Conservation (phyloP, 2,888 invertebrate species). For the Xestia c-nigrum region DNA sequence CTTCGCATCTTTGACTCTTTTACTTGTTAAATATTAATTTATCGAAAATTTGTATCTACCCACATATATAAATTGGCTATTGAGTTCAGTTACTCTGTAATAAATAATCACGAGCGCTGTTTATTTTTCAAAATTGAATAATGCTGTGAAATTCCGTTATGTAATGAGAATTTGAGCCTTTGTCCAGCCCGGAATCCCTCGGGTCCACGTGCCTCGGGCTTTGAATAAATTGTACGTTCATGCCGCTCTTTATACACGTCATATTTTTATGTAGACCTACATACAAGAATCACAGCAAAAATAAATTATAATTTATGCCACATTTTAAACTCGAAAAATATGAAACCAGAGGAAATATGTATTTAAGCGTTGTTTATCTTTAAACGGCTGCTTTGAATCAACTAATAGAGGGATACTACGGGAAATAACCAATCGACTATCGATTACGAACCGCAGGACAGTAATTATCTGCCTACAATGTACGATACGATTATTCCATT, state of each 20-base stretch:
- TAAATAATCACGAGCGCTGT: slow-evolving; percentile 15
- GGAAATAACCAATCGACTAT: slow-evolving; percentile 40
- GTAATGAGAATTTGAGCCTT: slow-evolving; percentile 77
- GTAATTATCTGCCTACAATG: slow-evolving; percentile 56
- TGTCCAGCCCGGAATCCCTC: slow-evolving; percentile 72
- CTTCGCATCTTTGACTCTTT: slow-evolving; percentile 62
- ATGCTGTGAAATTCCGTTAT: slow-evolving; percentile 70
- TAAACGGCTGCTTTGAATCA: slow-evolving; percentile 28
- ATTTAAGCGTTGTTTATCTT: slow-evolving; percentile 28
- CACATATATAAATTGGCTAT: slow-evolving; percentile 13
- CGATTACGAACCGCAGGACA: slow-evolving; percentile 36
- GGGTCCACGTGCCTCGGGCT: slow-evolving; percentile 67
- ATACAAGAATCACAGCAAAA: slow-evolving; percentile 34
- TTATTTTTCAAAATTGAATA: slow-evolving; percentile 65
- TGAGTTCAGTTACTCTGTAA: slow-evolving; percentile 1
- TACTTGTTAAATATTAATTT: slow-evolving; percentile 51
- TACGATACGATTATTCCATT: slow-evolving; percentile 57
- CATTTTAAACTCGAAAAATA: slow-evolving; percentile 54
- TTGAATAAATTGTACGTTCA: slow-evolving; percentile 76
- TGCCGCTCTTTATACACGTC: slow-evolving; percentile 31
- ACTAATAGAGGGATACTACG: slow-evolving; percentile 44
- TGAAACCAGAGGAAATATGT: slow-evolving; percentile 21
- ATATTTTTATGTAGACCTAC: slow-evolving; percentile 41
- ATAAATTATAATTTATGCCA: slow-evolving; percentile 41
- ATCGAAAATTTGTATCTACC: slow-evolving; percentile 42